phyloP scores from a whole-genome alignment of 2,797 vertebrate species.

The Chloroceryle amazona region DNA sequence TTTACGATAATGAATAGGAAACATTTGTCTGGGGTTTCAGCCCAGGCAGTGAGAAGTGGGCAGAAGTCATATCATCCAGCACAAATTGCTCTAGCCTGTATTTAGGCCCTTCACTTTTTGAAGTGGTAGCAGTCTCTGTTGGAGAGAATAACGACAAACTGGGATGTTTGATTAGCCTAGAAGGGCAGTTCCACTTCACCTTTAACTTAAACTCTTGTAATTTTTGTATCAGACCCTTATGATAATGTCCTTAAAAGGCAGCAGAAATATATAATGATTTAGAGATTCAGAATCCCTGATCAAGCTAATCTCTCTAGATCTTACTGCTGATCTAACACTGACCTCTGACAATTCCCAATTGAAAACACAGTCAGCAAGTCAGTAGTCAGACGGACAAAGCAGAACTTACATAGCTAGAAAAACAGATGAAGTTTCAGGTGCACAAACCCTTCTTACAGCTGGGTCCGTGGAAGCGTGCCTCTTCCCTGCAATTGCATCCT shows the following conservation, averaged over 20 bases:
- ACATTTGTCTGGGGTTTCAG: not conserved
- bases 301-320: not conserved
- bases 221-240: not conserved
- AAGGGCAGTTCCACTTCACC: not conserved
- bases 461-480: not conserved
- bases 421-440: not conserved
- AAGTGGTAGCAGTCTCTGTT: not conserved
- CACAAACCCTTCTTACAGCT: not conserved
- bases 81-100: not conserved
- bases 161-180: not conserved
- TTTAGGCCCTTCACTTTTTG: not conserved
- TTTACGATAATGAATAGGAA: not conserved
- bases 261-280: not conserved
- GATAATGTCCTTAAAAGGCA: not conserved
- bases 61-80: not conserved
- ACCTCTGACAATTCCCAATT: not conserved
- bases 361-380: not conserved
- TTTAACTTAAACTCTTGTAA: not conserved
- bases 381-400: not conserved
- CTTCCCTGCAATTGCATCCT: not conserved
- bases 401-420: not conserved
- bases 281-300: not conserved
- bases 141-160: not conserved
- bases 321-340: not conserved
- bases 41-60: not conserved